Evolutionary conservation across 2,797 vertebrate genomes (phyloP), one percentile per base, ranked within the genome.

Genomic region (Ptychadena robeensis): DNA sequence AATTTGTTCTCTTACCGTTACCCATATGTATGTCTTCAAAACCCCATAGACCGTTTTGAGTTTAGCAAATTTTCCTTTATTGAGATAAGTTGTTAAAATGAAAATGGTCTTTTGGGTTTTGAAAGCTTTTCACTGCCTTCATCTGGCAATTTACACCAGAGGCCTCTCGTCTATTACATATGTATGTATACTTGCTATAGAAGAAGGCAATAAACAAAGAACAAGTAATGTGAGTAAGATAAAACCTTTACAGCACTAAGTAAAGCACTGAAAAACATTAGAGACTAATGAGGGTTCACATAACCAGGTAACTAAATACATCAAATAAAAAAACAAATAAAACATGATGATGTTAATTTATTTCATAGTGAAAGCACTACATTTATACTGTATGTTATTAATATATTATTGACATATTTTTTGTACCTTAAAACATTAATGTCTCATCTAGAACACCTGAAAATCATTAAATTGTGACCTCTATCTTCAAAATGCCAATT

Each of bases 31-130:
- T 78, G 66, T 67, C 22, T n/a, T 53, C 4, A 53, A 53, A 53
- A 53, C 44, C 44, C 44, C 15, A n/a, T n/a, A 53, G 44, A 53
- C 44, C 44, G 22, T 22, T 53, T 53, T 53, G 1, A 53, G 18
- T 53, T 53, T 18, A 53, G 44, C 18, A 53, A 53, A 38, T 40
- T 67, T 48, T 78, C 63, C 75, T 67, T 78, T 61, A 78, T 67
- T 78, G 38, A 66, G 63, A 66, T 66, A 44, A 40, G 63, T 48
- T 77, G 74, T 77, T 77, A 40, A 53, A 64, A 34, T 53, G 75
- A 53, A 78, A 67, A 67, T 78, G 63, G 75, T 78, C 75, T 78
- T 48, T 67, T 78, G 75, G 75, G 75, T 67, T 34, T 78, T 78
- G 38, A 78, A 78, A 67, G 64, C 75, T 25, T 67, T 78, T 67